Evolutionary conservation across 2,888 invertebrate genomes (phyloP), one percentile per base, ranked within the genome.

Genomic region (Augochlorella aurata): DNA sequence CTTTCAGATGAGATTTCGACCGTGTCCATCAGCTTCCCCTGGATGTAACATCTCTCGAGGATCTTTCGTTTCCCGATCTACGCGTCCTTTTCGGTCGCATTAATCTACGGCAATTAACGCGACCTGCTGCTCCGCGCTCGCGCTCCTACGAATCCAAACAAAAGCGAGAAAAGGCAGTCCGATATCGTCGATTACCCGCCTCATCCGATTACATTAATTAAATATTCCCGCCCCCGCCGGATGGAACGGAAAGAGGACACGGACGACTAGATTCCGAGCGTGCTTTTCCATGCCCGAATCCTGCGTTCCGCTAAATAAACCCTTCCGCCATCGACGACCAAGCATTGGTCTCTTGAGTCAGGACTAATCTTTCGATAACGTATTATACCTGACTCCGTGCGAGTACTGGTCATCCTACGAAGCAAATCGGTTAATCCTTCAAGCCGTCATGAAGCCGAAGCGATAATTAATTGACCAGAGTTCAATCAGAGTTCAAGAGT

Each of bases 181-280:
- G 67, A 75, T 79, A 75, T 79, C 75, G 61, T 21, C 68, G 68
- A 75, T 74, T 74, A 69, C 76, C 21, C 52, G 47, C 21, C 63
- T 76, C 49, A 79, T 79, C 75, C 79, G 71, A 76, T 76, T 79
- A 77, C 58, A 58, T 79, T 79, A 79, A 76, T 79, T 76, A 76
- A 79, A 79, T 79, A 79, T 77, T 50, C 58, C 24, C 29, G 16
- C 63, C n/a, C 63, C 38, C 10, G 38, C 16, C n/a, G 38, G 18
- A 16, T 12, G 44, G 24, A 21, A 44, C n/a, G 44, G 38, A 29
- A 49, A 45, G 50, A 47, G 16, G 58, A 45, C 66, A 18, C 18
- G 18, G 50, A 38, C 61, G 61, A 29, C 24, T 16, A 29, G 61
- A 61, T 61, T 16, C 61, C 29, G 9, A 16, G 16, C 16, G 0